A percentile compares a stretch with the other conserved stretches of the same genome.
phyloP scores from a whole-genome alignment of 2,797 vertebrate genomes.

The Mormyrops attenuatus region DNA sequence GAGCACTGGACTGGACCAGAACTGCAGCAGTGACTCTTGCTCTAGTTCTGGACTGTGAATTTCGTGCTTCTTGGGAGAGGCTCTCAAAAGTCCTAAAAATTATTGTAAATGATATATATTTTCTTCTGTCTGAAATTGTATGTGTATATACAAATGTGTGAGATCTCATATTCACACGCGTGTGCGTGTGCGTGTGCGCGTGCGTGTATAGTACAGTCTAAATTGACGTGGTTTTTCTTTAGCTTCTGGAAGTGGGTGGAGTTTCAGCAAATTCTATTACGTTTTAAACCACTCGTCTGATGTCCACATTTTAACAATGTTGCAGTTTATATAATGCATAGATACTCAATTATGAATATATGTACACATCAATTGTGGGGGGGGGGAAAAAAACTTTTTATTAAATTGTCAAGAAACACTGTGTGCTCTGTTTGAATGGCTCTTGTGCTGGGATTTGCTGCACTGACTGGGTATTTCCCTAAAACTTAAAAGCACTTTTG shows the following conservation, averaged over 20 bases:
- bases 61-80: not conserved
- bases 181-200: slow-evolving; percentile 26
- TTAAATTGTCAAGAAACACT: slow-evolving; percentile 59
- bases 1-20: not conserved
- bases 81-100: slow-evolving; percentile 3
- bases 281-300: slow-evolving; percentile 43
- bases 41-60: not conserved
- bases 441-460: not conserved
- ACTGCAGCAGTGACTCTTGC: not conserved
- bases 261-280: slow-evolving; percentile 45
- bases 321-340: slow-evolving; percentile 55
- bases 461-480: not conserved
- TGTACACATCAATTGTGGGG: slow-evolving; percentile 60
- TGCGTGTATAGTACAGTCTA: slow-evolving; percentile 27
- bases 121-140: not conserved
- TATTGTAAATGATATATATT: not conserved
- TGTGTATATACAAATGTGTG: slow-evolving; percentile 32
- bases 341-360: slow-evolving; percentile 64
- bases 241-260: slow-evolving; percentile 39
- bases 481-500: not conserved
- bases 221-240: slow-evolving; percentile 34
- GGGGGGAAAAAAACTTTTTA: slow-evolving; percentile 59
- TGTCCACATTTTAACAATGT: slow-evolving; percentile 49
- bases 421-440: not conserved
- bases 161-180: slow-evolving; percentile 21